Conservation (phyloP, 2,113 vertebrate species). For the Pachyramphus minor region DNA sequence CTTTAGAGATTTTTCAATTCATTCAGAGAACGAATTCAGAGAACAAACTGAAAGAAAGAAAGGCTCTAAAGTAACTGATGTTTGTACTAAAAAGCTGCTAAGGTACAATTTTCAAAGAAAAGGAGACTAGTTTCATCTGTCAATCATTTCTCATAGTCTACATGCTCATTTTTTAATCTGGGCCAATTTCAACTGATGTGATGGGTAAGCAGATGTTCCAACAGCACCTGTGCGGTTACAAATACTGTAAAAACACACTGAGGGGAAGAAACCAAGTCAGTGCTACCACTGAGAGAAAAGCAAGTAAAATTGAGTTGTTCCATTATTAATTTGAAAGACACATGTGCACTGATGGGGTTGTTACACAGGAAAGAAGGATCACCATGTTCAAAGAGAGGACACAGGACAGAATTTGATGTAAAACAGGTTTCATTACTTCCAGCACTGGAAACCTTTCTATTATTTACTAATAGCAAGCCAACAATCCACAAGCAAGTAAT, state of each 20-base stretch:
- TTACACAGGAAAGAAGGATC: neutral
- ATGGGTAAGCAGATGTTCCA: neutral
- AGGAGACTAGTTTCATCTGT: neutral
- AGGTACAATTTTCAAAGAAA: neutral
- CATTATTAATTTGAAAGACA: neutral
- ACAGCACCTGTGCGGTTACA: neutral
- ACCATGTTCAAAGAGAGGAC: neutral
- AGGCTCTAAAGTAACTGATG: neutral
- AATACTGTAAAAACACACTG: neutral
- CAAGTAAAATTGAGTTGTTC: neutral
- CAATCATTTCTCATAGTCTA: neutral
- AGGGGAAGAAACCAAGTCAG: neutral
- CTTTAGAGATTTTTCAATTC: slow-evolving; percentile 33
- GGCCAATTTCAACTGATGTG: neutral
- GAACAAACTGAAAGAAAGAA: neutral
- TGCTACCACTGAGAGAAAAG: neutral
- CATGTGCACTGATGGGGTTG: neutral
- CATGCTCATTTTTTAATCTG: neutral
- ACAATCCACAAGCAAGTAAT: neutral
- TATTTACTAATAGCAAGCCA: neutral
- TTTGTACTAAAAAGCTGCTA: slow-evolving; percentile 4
- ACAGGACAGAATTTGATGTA: neutral
- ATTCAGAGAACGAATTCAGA: neutral
- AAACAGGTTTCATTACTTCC: neutral
- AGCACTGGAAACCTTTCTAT: neutral